Base-by-base conservation (phyloP, 2,797 vertebrate genomes). In the Gobionotothen gibberifrons region DNA sequence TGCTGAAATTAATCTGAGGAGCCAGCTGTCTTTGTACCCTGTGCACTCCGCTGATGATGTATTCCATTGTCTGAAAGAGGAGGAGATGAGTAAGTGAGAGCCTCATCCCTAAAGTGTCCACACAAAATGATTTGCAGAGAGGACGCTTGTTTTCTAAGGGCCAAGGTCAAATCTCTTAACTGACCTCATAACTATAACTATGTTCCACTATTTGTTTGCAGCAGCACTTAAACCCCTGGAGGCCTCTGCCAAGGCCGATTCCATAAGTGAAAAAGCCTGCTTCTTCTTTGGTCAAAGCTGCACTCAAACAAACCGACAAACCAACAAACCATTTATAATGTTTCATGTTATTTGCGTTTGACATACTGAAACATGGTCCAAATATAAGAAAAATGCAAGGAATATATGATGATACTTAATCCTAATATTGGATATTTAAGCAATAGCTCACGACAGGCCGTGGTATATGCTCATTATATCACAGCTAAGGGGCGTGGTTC, bases 31-130 rank as follows among this genome's bases (percentile, higher is more conserved):
- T 91, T 91, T 92, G 89, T 91, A 64, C 62, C 54, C 69, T 0
- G 55, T 80, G 85, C 90, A 90, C 83, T 92, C 78, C 7, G 57
- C 81, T 84, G 87, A 90, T 92, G 87, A 88, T 90, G 84, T 86
- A 85, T 82, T 81, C 81, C 85, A 40, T 63, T 60, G 73, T 85
- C 81, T 79, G 73, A 82, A 68, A 74, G 70, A 64, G 78, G 80
- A 84, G 46, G 74, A 74, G 76, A 85, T 67, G 87, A 87, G 75
- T 76, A 79, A 79, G 70, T 71, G 57, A 86, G 81, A 68, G 77
- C 13, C 64, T 79, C 60, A 5, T 63, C 79, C 65, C 67, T 74
- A 72, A 76, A 70, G 81, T 75, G 74, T 60, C 65, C 68, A 40
- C 76, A 64, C 65, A 82, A 53, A 63, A 72, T 64, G 32, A 81